These are phyloP conservation scores for Isotomurus palustris DNA, from an alignment of 2,888 invertebrate species.

Conservation along the genomic window DNA sequence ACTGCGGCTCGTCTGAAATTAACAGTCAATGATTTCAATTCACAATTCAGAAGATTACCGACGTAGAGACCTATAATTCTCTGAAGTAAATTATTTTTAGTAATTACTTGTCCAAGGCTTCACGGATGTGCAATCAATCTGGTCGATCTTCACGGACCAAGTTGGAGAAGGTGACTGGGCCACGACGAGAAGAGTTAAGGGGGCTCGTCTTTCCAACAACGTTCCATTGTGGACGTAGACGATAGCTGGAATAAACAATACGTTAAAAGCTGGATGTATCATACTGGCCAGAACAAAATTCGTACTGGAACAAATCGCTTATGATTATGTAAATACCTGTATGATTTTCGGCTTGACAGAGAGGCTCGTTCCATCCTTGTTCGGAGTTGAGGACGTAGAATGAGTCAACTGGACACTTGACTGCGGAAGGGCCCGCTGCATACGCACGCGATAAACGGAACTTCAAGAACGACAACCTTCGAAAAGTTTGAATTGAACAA, in stretches of 20 bases:
- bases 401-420: conserved; percentile 39
- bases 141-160: conserved; percentile 35
- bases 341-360: conserved; percentile 42
- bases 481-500: conserved; percentile 3
- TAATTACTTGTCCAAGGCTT: conserved; percentile 38
- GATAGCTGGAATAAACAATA: conserved; percentile 20
- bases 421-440: conserved; percentile 41
- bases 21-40: background rate
- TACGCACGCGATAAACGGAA: conserved; percentile 48
- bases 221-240: conserved; percentile 30
- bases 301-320: no score
- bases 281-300: no score
- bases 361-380: conserved; percentile 35
- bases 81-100: background rate
- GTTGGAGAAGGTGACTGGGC: conserved; percentile 30
- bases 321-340: conserved; percentile 25
- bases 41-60: background rate
- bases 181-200: conserved; percentile 34
- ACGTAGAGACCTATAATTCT: background rate
- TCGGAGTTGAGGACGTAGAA: conserved; percentile 36
- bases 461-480: conserved; percentile 48
- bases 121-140: conserved; percentile 32
- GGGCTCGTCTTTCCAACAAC: no score
- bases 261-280: background rate
- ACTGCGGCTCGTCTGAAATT: conserved; percentile 25